These are phyloP conservation scores for Percopsis omiscomaycus DNA, from an alignment of 2,797 vertebrate species.

Conservation along the genomic window DNA sequence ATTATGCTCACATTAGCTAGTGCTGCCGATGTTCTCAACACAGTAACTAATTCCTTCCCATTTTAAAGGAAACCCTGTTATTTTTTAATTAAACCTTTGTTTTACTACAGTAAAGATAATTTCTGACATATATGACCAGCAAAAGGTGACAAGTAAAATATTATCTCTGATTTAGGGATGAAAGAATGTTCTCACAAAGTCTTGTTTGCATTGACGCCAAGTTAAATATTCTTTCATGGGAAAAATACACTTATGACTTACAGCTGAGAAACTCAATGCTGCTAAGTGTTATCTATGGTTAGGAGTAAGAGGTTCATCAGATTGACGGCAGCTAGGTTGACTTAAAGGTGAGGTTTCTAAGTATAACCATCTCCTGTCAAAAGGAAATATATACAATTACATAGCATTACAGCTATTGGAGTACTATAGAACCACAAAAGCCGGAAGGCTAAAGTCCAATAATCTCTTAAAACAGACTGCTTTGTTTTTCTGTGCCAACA, in stretches of 20 bases:
- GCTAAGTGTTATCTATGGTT: conserved; percentile 56
- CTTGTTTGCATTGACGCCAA: conserved; percentile 55
- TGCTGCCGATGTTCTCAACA: neutral
- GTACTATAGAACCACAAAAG: conserved; percentile 37
- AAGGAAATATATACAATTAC: conserved; percentile 58
- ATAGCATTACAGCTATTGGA: conserved; percentile 31
- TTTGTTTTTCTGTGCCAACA: conserved; percentile 60
- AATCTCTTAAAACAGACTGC: conserved; percentile 51
- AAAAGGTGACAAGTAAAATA: conserved; percentile 59
- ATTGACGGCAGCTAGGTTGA: conserved; percentile 32
- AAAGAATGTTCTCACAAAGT: conserved; percentile 48
- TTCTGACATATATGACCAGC: conserved; percentile 25
- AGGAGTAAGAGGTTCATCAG: conserved; percentile 37
- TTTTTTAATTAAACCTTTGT: conserved; percentile 16
- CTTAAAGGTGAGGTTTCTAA: conserved; percentile 48
- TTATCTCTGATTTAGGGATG: conserved; percentile 53
- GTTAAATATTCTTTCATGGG: conserved; percentile 51
- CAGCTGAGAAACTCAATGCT: conserved; percentile 42
- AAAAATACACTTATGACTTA: conserved; percentile 23
- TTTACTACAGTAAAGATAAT: conserved; percentile 42
- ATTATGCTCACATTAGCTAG: conserved; percentile 24
- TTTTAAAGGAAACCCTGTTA: neutral
- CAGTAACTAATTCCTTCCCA: too few species aligned
- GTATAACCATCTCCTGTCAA: conserved; percentile 43
- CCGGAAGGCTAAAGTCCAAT: conserved; percentile 52